phyloP scores from a whole-genome alignment of 2,113 vertebrate species.

The Periophthalmodon schlosseri region DNA sequence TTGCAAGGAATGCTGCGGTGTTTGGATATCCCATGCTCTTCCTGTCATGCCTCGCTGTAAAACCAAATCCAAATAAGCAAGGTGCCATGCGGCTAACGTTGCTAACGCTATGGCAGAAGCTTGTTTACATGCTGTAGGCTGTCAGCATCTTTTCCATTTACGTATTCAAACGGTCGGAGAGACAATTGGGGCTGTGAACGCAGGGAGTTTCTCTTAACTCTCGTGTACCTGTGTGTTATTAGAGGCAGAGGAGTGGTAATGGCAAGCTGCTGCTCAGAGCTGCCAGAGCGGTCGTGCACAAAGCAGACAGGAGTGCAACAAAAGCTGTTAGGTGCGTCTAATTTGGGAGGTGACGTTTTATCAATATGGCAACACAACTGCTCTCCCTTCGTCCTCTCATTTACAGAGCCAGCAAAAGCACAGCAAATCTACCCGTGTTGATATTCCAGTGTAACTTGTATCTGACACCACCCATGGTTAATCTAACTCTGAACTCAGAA shows the following conservation, averaged over 20 bases:
- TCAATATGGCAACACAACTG: constrained; percentile 64
- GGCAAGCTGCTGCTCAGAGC: constrained; percentile 22
- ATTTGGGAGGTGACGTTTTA: constrained; percentile 71
- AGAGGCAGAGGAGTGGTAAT: constrained; percentile 21
- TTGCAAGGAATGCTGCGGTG: constrained; percentile 4
- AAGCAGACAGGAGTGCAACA: constrained; percentile 30
- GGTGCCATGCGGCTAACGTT: not conserved
- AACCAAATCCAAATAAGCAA: not conserved
- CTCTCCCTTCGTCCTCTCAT: constrained; percentile 51
- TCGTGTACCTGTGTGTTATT: constrained; percentile 12
- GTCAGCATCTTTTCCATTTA: constrained; percentile 16
- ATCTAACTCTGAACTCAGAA: no score
- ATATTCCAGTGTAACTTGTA: no score
- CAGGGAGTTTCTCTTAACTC: not conserved
- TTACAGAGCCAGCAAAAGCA: constrained; percentile 40
- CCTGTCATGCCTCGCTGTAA: constrained; percentile 11
- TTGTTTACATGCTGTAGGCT: constrained; percentile 16
- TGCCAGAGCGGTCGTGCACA: constrained; percentile 35
- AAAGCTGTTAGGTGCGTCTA: constrained; percentile 61
- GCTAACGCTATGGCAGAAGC: constrained; percentile 7
- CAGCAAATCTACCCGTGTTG: no score
- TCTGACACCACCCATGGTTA: no score
- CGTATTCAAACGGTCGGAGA: constrained; percentile 24
- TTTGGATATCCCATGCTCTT: constrained; percentile 6
- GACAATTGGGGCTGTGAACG: not conserved